These are phyloP conservation scores for Sander lucioperca DNA, from an alignment of 2,113 vertebrate species.

Conservation along the genomic window DNA sequence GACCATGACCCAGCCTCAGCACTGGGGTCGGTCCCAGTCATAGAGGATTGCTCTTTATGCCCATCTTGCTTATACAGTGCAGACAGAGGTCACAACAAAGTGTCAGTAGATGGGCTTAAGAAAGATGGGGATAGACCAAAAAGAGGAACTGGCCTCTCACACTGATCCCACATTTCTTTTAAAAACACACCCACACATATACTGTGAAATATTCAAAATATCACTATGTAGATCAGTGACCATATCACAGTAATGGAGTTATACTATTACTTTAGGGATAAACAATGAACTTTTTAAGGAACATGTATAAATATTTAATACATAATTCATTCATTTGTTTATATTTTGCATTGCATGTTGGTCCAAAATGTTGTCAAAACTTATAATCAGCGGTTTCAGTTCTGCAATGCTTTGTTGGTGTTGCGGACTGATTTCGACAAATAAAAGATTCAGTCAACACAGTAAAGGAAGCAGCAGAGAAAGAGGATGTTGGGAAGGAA, in stretches of 20 bases:
- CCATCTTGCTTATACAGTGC: slow-evolving; percentile 64
- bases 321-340: background rate
- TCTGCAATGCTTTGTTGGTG: slow-evolving; percentile 24
- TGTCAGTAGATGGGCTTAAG: slow-evolving; percentile 57
- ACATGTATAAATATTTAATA: background rate
- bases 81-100: slow-evolving; percentile 35
- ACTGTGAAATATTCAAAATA: slow-evolving; percentile 14
- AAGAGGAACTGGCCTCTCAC: slow-evolving; percentile 35
- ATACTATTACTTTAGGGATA: background rate
- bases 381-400: slow-evolving; percentile 22
- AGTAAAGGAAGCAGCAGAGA: slow-evolving; percentile 42
- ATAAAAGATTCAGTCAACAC: slow-evolving; percentile 32
- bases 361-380: slow-evolving; percentile 6
- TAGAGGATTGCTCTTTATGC: slow-evolving; percentile 70
- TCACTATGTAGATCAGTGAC: background rate
- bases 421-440: slow-evolving; percentile 42
- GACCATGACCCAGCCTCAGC: slow-evolving; percentile 69
- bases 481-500: slow-evolving; percentile 41
- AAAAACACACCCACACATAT: background rate
- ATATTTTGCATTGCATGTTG: background rate
- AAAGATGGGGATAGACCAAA: slow-evolving; percentile 41
- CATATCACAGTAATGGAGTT: background rate
- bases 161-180: background rate
- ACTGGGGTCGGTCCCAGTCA: slow-evolving; percentile 62
- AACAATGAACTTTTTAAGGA: background rate